Evolutionary conservation across 2,113 vertebrate genomes (phyloP).

Genomic region (Phasianus colchicus): DNA sequence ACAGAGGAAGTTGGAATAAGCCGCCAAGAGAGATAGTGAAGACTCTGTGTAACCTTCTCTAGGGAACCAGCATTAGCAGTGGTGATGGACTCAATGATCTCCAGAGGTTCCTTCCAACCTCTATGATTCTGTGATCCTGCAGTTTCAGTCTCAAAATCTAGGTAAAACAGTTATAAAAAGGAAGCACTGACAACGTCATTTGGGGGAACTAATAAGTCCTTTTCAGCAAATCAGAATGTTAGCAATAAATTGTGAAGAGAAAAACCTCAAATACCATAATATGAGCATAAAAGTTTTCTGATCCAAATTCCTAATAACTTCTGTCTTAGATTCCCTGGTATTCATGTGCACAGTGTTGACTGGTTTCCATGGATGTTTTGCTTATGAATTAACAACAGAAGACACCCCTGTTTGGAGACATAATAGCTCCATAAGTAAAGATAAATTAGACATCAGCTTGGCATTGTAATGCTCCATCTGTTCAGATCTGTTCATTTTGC

Average conservation of each 20-base stretch:
- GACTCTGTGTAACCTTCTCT: no score
- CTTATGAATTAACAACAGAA: background rate
- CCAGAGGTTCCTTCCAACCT: no score
- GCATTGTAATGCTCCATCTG: conserved; percentile 20
- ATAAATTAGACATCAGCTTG: background rate
- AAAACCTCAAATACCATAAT: background rate
- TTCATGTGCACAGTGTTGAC: background rate
- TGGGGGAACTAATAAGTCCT: background rate
- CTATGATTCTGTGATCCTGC: no score
- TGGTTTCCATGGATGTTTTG: background rate
- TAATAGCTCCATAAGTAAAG: background rate
- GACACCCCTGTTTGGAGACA: background rate
- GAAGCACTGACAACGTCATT: background rate
- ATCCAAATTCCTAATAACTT: background rate
- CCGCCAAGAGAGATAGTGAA: no score
- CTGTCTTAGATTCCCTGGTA: background rate
- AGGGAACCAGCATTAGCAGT: no score
- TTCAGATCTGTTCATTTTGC: conserved; percentile 31
- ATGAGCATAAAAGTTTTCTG: background rate
- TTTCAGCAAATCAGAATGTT: background rate
- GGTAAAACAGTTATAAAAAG: background rate
- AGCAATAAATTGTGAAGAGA: background rate
- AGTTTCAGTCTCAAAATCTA: background rate
- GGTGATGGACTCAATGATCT: no score
- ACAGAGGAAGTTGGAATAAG: no score